Evolutionary conservation across 2,797 vertebrate genomes (phyloP).

Genomic region (Falco columbarius): DNA sequence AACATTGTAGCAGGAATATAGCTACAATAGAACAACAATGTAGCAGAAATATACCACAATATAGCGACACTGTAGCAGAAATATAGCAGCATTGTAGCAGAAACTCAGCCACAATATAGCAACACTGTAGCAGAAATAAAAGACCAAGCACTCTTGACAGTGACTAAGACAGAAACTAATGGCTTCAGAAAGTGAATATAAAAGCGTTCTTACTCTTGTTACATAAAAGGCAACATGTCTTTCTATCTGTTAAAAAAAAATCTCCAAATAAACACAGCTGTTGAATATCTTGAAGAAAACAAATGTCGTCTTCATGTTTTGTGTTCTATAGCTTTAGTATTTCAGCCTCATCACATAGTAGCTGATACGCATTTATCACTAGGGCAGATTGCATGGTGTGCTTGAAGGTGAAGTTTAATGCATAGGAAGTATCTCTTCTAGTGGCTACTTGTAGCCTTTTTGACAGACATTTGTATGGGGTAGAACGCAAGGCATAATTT

Average conservation of each 20-base stretch:
- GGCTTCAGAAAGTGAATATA: neutral
- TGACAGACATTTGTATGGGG: neutral
- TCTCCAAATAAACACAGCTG: neutral
- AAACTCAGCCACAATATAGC: too few relatives aligned
- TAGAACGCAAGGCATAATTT: neutral
- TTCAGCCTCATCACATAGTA: neutral
- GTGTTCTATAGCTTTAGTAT: neutral
- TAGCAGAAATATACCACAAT: too few relatives aligned
- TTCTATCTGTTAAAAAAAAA: neutral
- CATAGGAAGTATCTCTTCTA: neutral
- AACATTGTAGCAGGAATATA: too few relatives aligned
- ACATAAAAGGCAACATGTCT: neutral
- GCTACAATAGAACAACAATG: too few relatives aligned
- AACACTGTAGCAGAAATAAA: too few relatives aligned
- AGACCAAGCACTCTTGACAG: neutral
- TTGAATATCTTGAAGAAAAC: neutral
- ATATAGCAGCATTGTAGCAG: too few relatives aligned
- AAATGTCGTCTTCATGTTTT: neutral
- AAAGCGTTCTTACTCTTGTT: neutral
- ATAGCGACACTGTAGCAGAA: too few relatives aligned
- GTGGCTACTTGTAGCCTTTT: neutral
- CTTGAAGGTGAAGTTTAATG: neutral
- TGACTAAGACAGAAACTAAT: neutral
- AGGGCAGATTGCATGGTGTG: neutral
- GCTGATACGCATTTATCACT: neutral